Conservation (phyloP, 1,140 invertebrate genomes). For the Semibalanus balanoides region DNA sequence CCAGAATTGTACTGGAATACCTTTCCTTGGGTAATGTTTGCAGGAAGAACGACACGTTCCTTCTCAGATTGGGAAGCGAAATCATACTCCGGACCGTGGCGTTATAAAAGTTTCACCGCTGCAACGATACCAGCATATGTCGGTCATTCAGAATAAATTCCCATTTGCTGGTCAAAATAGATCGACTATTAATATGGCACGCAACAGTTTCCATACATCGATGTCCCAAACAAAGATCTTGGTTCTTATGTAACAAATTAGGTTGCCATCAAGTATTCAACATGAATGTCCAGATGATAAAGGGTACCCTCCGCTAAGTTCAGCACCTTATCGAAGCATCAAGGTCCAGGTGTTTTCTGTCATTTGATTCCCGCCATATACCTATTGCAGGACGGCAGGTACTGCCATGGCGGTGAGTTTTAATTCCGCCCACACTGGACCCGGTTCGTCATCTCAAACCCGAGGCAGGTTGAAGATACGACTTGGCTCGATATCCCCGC, state of each 20-base stretch:
- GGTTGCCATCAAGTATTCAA: too few species aligned
- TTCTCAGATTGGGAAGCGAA: constrained; percentile 5
- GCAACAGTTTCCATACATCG: too few species aligned
- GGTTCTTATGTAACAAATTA: too few species aligned
- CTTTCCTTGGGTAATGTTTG: neutral
- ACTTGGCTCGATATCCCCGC: neutral
- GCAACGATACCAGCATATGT: too few species aligned
- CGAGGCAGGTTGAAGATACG: neutral
- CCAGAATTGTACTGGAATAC: constrained; percentile 6
- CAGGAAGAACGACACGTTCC: constrained; percentile 7
- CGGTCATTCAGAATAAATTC: too few species aligned
- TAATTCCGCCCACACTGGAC: constrained; percentile 4
- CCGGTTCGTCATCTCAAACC: neutral
- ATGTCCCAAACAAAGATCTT: too few species aligned
- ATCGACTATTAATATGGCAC: too few species aligned
- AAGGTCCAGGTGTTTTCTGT: too few species aligned
- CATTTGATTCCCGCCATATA: neutral
- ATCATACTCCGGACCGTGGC: neutral
- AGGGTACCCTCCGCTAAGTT: too few species aligned
- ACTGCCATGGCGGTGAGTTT: neutral
- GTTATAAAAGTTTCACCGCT: neutral
- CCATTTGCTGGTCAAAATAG: too few species aligned
- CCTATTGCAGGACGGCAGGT: neutral
- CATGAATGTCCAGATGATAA: too few species aligned
- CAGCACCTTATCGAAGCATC: too few species aligned